Evolutionary conservation across 2,797 vertebrate genomes (phyloP), one percentile per base, ranked within the genome.

Genomic region (Sebastes diaconus): DNA sequence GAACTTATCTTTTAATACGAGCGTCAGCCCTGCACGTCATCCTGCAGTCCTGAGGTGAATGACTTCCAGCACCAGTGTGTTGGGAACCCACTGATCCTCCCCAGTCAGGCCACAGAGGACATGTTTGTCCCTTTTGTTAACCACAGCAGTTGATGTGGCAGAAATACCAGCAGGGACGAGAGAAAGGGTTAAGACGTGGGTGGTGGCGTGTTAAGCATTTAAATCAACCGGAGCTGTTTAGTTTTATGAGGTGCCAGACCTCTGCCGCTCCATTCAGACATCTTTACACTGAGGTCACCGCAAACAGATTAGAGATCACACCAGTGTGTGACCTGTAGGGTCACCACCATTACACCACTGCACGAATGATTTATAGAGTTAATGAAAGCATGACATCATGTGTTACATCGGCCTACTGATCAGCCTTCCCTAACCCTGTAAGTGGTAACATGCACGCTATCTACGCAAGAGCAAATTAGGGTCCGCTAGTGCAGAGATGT

Each of bases 21-120:
- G 85, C 80, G 84, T 93, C 91, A 91, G 83, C 78, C 11, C 79
- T 50, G 75, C 64, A 84, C 85, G 89, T 92, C 93, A 93, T 77
- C 77, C 72, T 27, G 70, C 67, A 6, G 68, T 75, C 80, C 71
- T 64, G 81, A 66, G 68, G 77, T 54, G 82, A 86, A 68, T 76
- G 78, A 68, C 87, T 88, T 73, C 75, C 65, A 68, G 68, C 60
- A 4, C 67, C 69, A 52, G 25, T 50, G 74, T 89, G 22, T 89
- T 79, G 77, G 65, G 69, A 83, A 75, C 71, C 39, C 55, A 6
- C 58, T 68, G 65, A 84, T 85, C 80, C 79, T 58, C 42, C 52
- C 3, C 24, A 22, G 32, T 67, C 57, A 73, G 46, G 52, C 72
- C 64, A 46, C 79, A 70, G 76, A 74, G 24, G 63, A 63, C 78